Evolutionary conservation across 2,888 invertebrate species (phyloP).

Genomic region (Desoria tigrina): DNA sequence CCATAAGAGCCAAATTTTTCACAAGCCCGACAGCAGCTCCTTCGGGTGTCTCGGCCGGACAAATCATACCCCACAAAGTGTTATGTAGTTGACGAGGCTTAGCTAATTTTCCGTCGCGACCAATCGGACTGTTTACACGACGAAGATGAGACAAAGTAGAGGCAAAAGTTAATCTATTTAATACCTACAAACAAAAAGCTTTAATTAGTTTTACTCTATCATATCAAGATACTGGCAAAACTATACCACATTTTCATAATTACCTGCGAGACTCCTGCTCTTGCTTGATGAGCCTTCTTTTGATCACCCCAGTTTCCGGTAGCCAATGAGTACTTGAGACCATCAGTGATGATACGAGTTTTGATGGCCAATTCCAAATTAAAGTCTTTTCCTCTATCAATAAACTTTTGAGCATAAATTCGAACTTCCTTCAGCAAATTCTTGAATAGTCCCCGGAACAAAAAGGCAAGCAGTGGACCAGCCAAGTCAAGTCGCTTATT

Average conservation of each 20-base stretch:
- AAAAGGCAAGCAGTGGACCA: constrained; percentile 92
- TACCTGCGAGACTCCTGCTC: constrained; percentile 93
- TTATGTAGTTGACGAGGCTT: no score
- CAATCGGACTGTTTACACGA: no score
- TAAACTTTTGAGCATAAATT: constrained; percentile 98
- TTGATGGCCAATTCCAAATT: constrained; percentile 95
- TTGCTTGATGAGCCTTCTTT: constrained; percentile 98
- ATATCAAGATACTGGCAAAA: no score
- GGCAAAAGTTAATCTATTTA: no score
- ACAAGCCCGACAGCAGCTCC: no score
- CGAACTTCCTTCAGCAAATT: constrained; percentile 96
- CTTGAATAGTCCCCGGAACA: constrained; percentile 89
- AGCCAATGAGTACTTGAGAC: constrained; percentile 93
- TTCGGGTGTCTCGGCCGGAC: constrained; percentile 99
- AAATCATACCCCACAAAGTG: constrained; percentile 99
- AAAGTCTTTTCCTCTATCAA: constrained; percentile 98
- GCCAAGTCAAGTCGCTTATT: constrained; percentile 97
- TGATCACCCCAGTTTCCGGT: constrained; percentile 99
- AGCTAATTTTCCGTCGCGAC: no score
- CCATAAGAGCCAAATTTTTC: no score
- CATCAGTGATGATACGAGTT: constrained; percentile 97
- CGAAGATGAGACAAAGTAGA: no score
- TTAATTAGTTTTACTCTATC: no score
- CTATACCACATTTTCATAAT: no score
- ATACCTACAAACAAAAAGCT: no score